Conservation (phyloP, 2,888 invertebrate species). For the Sabatieria punctata region DNA sequence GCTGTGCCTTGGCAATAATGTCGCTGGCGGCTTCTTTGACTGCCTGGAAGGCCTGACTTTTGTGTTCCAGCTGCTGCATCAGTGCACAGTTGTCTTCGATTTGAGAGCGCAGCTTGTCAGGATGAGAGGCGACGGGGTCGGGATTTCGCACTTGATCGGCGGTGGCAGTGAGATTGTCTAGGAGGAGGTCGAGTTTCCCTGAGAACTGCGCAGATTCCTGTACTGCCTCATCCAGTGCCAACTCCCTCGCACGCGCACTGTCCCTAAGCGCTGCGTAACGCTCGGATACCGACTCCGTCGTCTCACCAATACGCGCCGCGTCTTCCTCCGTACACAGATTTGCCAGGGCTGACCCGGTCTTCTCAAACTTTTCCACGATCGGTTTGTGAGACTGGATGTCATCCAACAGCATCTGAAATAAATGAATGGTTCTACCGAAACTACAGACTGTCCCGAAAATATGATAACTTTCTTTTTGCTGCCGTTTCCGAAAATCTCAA, state of each 20-base stretch:
- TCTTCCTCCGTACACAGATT: conserved; percentile 73
- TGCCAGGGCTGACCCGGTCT: conserved; percentile 76
- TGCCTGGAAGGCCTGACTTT: conserved; percentile 71
- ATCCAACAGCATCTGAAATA: conserved; percentile 49
- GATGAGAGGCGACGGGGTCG: conserved; percentile 87
- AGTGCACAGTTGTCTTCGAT: conserved; percentile 81
- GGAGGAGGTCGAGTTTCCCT: conserved; percentile 89
- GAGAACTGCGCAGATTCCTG: conserved; percentile 56
- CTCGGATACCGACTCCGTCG: conserved; percentile 68
- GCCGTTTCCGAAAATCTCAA: no score
- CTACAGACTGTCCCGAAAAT: no score
- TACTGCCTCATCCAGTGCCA: conserved; percentile 75
- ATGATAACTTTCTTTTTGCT: no score
- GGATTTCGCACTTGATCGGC: conserved; percentile 53
- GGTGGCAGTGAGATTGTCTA: conserved; percentile 67
- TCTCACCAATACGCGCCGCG: conserved; percentile 65
- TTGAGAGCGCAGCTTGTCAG: conserved; percentile 82
- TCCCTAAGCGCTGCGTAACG: conserved; percentile 64
- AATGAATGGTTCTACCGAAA: not conserved
- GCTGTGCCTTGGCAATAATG: conserved; percentile 72
- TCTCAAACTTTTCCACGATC: conserved; percentile 79
- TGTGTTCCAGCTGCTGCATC: conserved; percentile 69
- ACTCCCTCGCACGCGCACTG: conserved; percentile 67
- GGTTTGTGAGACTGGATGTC: conserved; percentile 88
- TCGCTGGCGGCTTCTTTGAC: conserved; percentile 76